Base-by-base conservation (phyloP, 2,888 invertebrate genomes). In the Phoenoteleia sp. region DNA sequence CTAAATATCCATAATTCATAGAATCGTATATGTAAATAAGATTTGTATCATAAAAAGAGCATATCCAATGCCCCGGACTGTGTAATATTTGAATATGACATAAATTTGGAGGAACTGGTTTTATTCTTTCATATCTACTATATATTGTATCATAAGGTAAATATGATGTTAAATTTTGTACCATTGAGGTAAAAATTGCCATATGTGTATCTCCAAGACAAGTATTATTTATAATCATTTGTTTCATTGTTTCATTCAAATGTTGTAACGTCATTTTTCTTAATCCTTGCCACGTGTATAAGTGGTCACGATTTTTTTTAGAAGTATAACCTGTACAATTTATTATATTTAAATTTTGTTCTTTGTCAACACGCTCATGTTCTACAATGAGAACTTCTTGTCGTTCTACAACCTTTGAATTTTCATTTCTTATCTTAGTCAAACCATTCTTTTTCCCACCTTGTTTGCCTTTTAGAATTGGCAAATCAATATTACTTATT, bases 31-130 rank as follows among this genome's bases (percentile, higher is more conserved):
- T 25, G 13, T 54, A 33, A 19, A 66, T n/a, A n/a, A 19, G 7
- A 13, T 23, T 19, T 36, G 42, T 25, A 15, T 62, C 42, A 17
- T 42, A 62, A 25, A 29, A 62, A 4, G 56, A 39, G 42, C 71
- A 71, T 42, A 71, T 58, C 52, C 52, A 71, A 19, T 71, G 56
- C 52, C 9, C 13, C 5, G 5, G 4, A 54, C 54, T 36, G n/a
- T 49, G 54, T 2, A 66, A 17, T 21, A 54, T 76, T 76, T 76
- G 76, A 15, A 76, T 15, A 17, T 76, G 76, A 15, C 15, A 13
- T 15, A 17, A 0, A 45, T 66, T 25, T 9, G 1, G 3, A 19
- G 64, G 76, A 21, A 66, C 76, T 23, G 56, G 25, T 45, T 45
- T 66, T 6, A 77, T 67, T 58, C 58, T 77, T 3, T 66, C 23